Base-by-base conservation (phyloP, 2,888 invertebrate species). In the Drosophila picticornis region DNA sequence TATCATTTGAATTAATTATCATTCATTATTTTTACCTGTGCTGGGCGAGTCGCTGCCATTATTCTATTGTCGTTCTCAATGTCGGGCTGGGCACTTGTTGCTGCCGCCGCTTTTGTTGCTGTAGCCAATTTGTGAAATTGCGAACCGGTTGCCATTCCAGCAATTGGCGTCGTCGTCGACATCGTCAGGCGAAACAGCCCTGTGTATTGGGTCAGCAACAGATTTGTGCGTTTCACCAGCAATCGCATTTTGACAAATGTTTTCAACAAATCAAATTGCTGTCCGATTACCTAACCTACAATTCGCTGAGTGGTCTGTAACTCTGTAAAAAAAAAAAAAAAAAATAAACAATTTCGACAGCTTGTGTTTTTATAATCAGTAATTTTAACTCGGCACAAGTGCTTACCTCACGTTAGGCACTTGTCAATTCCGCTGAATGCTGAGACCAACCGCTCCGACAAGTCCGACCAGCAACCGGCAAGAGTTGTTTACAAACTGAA, bases 401-500 rank as follows among this genome's bases (percentile, higher is more conserved):
- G 69, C 76, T 76, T 70, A 79, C 68, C 79, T 69, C 61, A 62
- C 65, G 36, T n/a, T 29, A 36, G 11, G 13, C 22, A 31, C 52
- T 64, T 53, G 56, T 22, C 51, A 69, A 19, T 64, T 29, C 52
- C 5, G 25, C 40, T 60, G 61, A 56, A 46, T 38, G 40, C 50
- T 36, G 36, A 16, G 16, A 4, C 1, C 1, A 25, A 4, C 9
- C 13, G 13, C 25, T 13, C 27, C 9, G 2, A 1, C 25, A 16
- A 13, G 25, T 16, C 27, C 58, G 52, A 75, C 48, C 80, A 13
- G 32, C 78, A 73, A 59, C 78, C 84, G 84, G 64, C 83, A 57
- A 80, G 22, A 34, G 83, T 84, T 86, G 85, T 86, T 86, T 84
- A 79, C 84, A 81, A 84, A 86, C 84, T 72, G 67, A 76, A 53